phyloP scores from a whole-genome alignment of 2,113 vertebrate genomes.

The Natator depressus region DNA sequence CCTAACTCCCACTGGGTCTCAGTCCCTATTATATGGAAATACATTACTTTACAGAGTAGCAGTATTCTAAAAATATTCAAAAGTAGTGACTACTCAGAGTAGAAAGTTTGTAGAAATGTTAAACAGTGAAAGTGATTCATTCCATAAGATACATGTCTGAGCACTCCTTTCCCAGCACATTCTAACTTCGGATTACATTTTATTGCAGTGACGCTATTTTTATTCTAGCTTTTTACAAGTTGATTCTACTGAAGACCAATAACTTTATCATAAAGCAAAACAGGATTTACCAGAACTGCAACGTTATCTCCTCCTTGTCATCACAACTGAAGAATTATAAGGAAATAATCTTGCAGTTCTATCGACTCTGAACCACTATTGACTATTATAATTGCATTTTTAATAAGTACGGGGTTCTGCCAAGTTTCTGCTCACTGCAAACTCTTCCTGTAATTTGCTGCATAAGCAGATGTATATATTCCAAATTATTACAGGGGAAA shows the following conservation, averaged over 20 bases:
- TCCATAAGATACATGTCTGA: not conserved
- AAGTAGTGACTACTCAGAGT: not conserved
- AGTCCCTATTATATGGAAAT: not conserved
- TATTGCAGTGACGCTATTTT: not conserved
- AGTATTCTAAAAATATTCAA: not conserved
- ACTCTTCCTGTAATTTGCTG: not conserved
- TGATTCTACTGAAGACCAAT: not conserved
- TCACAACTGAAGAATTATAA: not conserved
- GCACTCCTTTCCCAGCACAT: not conserved
- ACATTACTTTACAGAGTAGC: not conserved
- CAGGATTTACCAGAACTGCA: not conserved
- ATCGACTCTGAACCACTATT: not conserved
- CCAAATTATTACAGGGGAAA: not conserved
- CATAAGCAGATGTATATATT: not conserved
- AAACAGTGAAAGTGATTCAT: not conserved
- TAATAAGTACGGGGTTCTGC: not conserved
- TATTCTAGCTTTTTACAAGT: not conserved
- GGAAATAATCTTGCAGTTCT: not conserved
- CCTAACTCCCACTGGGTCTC: not conserved
- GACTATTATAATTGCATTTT: slow-evolving; percentile 19
- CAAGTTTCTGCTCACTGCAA: not conserved
- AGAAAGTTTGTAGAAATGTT: not conserved
- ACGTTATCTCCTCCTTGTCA: not conserved
- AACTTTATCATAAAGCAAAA: not conserved
- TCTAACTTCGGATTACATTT: not conserved